Evolutionary conservation across 1,140 invertebrate genomes (phyloP).

Genomic region (Pachypsylla venusta): DNA sequence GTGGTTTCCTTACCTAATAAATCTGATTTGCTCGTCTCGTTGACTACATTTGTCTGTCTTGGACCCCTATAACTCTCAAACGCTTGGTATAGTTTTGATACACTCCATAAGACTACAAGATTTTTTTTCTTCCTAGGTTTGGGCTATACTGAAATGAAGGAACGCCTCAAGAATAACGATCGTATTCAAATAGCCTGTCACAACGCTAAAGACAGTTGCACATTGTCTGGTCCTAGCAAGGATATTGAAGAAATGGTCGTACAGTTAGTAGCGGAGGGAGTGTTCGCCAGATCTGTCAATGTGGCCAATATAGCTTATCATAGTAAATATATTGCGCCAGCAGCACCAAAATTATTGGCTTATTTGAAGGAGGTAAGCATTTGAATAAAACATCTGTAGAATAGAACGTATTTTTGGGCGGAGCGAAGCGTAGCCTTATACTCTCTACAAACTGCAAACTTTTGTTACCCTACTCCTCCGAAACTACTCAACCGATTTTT

Average conservation of each 20-base stretch:
- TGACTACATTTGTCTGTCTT: no score
- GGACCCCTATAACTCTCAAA: no score
- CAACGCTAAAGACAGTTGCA: constrained; percentile 50
- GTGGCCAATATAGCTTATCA: constrained; percentile 59
- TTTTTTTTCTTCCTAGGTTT: constrained; percentile 44
- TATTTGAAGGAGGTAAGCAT: constrained; percentile 49
- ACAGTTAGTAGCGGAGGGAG: constrained; percentile 41
- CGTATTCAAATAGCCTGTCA: constrained; percentile 53
- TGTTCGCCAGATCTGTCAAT: constrained; percentile 60
- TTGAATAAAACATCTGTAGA: neutral
- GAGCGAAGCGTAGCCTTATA: no score
- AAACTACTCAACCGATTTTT: no score
- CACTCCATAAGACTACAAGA: no score
- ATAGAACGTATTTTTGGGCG: no score
- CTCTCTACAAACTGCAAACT: no score
- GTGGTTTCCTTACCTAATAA: no score
- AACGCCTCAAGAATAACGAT: constrained; percentile 39
- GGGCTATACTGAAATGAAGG: constrained; percentile 39
- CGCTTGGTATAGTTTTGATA: no score
- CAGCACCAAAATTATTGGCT: constrained; percentile 52
- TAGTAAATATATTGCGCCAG: constrained; percentile 53
- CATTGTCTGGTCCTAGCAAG: constrained; percentile 49
- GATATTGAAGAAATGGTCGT: constrained; percentile 31
- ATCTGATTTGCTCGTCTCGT: no score
- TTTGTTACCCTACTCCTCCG: no score